Evolutionary conservation across 2,113 vertebrate species (phyloP).

Genomic region (Tautogolabrus adspersus): DNA sequence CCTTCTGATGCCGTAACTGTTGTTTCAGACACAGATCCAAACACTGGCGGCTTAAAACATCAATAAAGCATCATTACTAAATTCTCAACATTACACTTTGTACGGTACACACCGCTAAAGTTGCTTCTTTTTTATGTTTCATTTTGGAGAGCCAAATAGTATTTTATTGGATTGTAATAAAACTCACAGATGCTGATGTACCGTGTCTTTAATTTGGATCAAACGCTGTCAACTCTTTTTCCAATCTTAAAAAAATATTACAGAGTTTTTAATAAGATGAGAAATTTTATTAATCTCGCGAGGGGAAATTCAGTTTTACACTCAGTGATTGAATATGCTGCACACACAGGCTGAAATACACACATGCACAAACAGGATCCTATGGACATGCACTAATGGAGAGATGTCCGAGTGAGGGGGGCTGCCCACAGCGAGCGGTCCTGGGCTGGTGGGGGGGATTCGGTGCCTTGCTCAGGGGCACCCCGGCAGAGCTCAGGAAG

Average conservation of each 20-base stretch:
- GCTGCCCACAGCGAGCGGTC: no score
- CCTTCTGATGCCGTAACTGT: slow-evolving; percentile 58
- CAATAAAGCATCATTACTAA: slow-evolving; percentile 24
- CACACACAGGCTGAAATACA: no score
- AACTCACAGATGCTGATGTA: slow-evolving; percentile 37
- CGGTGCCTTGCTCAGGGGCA: no score
- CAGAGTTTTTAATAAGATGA: not conserved
- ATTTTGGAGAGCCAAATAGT: slow-evolving; percentile 50
- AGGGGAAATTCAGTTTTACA: no score
- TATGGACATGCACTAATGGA: no score
- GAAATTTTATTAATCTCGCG: no score
- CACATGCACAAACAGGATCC: no score
- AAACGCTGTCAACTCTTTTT: not conserved
- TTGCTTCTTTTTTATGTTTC: slow-evolving; percentile 39
- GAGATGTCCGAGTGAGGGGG: no score
- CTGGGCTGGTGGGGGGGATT: no score
- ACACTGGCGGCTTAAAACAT: slow-evolving; percentile 26
- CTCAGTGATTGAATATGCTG: no score
- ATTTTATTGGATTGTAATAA: slow-evolving; percentile 66
- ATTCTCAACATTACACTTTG: slow-evolving; percentile 13
- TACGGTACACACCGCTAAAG: slow-evolving; percentile 16
- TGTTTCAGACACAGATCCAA: slow-evolving; percentile 10
- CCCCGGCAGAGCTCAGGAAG: no score
- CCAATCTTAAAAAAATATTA: no score
- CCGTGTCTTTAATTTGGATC: slow-evolving; percentile 27